Conservation (phyloP, 2,888 invertebrate genomes). For the Leucozona laternaria region DNA sequence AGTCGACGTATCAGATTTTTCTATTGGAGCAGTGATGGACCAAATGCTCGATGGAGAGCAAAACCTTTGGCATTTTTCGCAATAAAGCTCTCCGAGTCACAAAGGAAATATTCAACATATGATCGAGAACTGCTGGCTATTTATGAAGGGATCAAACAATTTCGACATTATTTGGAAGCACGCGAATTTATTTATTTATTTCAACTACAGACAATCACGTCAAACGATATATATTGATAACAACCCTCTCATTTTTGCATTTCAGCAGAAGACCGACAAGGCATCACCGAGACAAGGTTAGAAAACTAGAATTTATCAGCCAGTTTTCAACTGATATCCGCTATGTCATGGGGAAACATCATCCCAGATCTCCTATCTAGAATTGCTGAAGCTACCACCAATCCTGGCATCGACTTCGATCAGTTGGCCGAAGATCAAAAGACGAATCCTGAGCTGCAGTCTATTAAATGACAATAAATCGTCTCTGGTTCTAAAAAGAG, state of each 20-base stretch:
- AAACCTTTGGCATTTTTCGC: neutral
- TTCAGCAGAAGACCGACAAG: neutral
- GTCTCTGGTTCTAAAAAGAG: neutral
- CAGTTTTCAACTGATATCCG: neutral
- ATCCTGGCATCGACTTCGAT: neutral
- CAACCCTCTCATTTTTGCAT: neutral
- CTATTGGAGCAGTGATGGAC: neutral
- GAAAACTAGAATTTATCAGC: neutral
- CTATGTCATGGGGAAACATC: neutral
- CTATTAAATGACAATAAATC: neutral
- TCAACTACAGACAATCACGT: too few species aligned
- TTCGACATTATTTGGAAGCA: conserved; percentile 1
- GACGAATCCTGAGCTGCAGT: neutral
- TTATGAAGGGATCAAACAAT: neutral
- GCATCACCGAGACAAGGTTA: neutral
- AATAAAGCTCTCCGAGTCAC: neutral
- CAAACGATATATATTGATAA: conserved; percentile 1
- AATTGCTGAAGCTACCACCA: neutral
- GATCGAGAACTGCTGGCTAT: neutral
- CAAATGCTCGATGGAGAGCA: neutral
- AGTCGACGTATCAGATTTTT: neutral
- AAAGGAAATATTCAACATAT: neutral
- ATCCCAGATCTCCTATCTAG: neutral
- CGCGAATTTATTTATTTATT: too few species aligned
- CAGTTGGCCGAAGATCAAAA: neutral